Evolutionary conservation across 2,797 vertebrate species (phyloP), one percentile per base, ranked within the genome.

Genomic region (Arvicola amphibius): DNA sequence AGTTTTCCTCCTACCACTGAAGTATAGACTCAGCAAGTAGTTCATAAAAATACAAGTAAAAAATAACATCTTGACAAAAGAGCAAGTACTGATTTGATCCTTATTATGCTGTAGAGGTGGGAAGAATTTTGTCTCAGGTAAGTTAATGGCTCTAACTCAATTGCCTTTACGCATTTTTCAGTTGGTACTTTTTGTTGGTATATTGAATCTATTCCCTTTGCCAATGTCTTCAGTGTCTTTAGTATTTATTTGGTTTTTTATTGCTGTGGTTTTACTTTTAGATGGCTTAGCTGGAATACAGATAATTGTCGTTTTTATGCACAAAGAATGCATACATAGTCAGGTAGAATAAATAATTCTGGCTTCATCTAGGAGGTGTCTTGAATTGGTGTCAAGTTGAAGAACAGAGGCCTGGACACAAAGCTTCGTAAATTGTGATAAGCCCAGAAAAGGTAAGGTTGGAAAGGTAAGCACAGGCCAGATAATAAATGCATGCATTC

Each of bases 131-230:
- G 43, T 67, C 6, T 48, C 32, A 65, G 43, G 32, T 67, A 37
- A 76, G 83, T 86, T 69, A 86, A 69, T 69, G 43, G 32, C 12
- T 4, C 32, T 85, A 96, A 90, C 27, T 94, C 16, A 88, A 0
- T 97, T 94, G 51, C 23, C 69, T 96, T 87, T 96, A 29, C 40
- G 91, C 7, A 67, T 92, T 95, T 97, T 96, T 74, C 10, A 32
- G 10, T 88, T 92, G 59, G 63, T 90, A 90, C 59, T 84, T 92
- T 92, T 95, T 92, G 25, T 87, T 88, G 80, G 3, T 46, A 1
- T 94, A 48, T 59, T 87, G 65, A 89, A 76, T 96, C 53, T 86
- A 93, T 94, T 96, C 3, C 11, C 21, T 88, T 91, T 90, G 46
- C 5, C 63, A 37, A 83, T 80, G 29, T 96, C 92, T 80, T 13